Evolutionary conservation across 2,888 invertebrate genomes (phyloP).

Genomic region (Cantharis flavilabris): DNA sequence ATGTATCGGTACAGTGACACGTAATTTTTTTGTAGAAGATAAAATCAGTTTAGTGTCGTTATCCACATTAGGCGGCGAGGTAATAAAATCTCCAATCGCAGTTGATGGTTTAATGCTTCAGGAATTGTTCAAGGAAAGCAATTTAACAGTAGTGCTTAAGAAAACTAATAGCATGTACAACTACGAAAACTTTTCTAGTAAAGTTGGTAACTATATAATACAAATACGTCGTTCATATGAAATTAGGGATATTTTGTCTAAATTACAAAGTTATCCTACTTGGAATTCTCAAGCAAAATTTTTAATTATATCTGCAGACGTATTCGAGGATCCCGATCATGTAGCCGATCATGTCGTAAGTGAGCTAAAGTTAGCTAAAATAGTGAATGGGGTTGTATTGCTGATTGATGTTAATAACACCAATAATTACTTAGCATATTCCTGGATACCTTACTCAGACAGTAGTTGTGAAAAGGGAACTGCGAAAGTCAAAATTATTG

Average conservation of each 20-base stretch:
- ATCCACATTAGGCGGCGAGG: slow-evolving; percentile 1
- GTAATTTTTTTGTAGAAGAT: slow-evolving; percentile 16
- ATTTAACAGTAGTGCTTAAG: slow-evolving; percentile 32
- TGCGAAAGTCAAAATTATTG: slow-evolving; percentile 34
- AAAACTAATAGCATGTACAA: slow-evolving; percentile 9
- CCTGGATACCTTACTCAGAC: slow-evolving; percentile 43
- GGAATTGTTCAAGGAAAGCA: slow-evolving; percentile 27
- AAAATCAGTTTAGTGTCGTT: slow-evolving; percentile 24
- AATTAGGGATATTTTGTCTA: slow-evolving; percentile 22
- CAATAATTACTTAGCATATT: slow-evolving; percentile 38
- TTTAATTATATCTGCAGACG: slow-evolving; percentile 37
- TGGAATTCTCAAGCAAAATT: slow-evolving; percentile 40
- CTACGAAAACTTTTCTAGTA: slow-evolving; percentile 8
- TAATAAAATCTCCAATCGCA: slow-evolving; percentile 6
- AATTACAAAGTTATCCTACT: slow-evolving; percentile 22
- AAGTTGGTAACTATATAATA: slow-evolving; percentile 35
- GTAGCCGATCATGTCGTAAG: slow-evolving; percentile 33
- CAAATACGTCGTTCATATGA: slow-evolving; percentile 28
- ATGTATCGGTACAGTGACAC: slow-evolving; percentile 23
- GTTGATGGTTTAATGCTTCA: slow-evolving; percentile 32
- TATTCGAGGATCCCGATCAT: slow-evolving; percentile 27
- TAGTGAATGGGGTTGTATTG: slow-evolving; percentile 41
- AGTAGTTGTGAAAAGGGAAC: slow-evolving; percentile 35
- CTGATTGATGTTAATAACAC: slow-evolving; percentile 31
- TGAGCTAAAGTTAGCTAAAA: slow-evolving; percentile 32